Evolutionary conservation across 2,888 invertebrate species (phyloP), one percentile per base, ranked within the genome.

Genomic region (Antheraea assamensis): DNA sequence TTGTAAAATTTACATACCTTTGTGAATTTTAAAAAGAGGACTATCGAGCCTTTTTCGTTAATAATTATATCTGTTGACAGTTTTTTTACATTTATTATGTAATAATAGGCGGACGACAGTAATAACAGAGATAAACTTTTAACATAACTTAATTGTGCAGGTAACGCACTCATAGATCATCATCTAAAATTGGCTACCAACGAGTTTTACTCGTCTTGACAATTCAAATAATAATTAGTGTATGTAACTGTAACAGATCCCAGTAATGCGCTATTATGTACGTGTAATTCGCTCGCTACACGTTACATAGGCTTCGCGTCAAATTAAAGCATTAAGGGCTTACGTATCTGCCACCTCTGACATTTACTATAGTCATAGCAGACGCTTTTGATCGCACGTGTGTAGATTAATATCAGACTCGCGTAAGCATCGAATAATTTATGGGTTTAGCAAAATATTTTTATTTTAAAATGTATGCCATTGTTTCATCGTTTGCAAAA

Each of bases 251-350:
- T 61, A 61, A 61, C 27, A 61, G 15, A 61, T 27, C 15, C 27
- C 4, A 15, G 61, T 61, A 30, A 61, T 17, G 27, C 15, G 15
- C 7, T 21, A 30, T 58, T 4, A 58, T n/a, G 58, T 61, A 27
- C 13, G 17, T 61, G 61, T 61, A 61, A 61, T 61, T 27, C 61
- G 27, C 27, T 61, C 13, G 27, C 61, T 61, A 61, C 24, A 58
- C n/a, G 24, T 71, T 47, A 49, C 52, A 31, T 24, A 49, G 49
- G 52, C 52, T 52, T 52, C 49, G 52, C 49, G 52, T 71, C 52
- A 49, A 71, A 71, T 71, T 71, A 52, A 27, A 30, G 71, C 49
- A 71, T 71, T 71, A 71, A 30, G 13, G 71, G 52, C 52, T 71
- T 71, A 71, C 71, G 30, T 71, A 52, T 52, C 21, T 19, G 49